Evolutionary conservation across 2,797 vertebrate species (phyloP).

Genomic region (Pristis pectinata): DNA sequence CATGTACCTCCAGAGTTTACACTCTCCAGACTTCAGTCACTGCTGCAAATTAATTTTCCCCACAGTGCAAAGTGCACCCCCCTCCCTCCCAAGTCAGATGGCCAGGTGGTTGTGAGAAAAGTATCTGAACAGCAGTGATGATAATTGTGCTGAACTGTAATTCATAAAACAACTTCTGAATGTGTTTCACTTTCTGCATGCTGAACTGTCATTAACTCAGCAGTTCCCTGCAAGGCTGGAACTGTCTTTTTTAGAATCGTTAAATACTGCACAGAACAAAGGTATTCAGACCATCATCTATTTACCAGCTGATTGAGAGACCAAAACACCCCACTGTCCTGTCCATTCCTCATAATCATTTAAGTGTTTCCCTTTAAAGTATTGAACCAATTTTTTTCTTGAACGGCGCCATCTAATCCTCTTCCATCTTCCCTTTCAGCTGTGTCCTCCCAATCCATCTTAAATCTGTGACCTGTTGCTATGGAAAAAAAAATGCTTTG

Average conservation of each 20-base stretch:
- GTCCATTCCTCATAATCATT: not conserved
- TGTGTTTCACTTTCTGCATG: not conserved
- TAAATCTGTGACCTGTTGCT: not conserved
- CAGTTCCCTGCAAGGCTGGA: not conserved
- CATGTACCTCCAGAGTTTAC: not conserved
- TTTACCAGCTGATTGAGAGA: not conserved
- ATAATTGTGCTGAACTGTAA: constrained; percentile 3
- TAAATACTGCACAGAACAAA: not conserved
- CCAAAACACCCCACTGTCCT: not conserved
- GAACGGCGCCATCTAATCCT: not conserved
- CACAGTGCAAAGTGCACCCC: not conserved
- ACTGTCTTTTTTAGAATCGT: not conserved
- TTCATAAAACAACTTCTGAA: constrained; percentile 13
- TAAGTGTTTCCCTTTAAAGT: not conserved
- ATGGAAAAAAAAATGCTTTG: not conserved
- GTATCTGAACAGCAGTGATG: not conserved
- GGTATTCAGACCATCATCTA: too few relatives aligned
- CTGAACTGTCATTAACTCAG: not conserved
- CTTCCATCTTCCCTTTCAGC: not conserved
- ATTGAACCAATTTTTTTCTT: not conserved
- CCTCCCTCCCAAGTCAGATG: not conserved
- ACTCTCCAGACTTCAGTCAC: not conserved
- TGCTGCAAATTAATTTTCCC: not conserved
- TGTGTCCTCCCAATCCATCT: not conserved
- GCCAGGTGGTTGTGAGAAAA: not conserved